Conservation (phyloP, 2,113 vertebrate species). For the Myiagra hebetior region DNA sequence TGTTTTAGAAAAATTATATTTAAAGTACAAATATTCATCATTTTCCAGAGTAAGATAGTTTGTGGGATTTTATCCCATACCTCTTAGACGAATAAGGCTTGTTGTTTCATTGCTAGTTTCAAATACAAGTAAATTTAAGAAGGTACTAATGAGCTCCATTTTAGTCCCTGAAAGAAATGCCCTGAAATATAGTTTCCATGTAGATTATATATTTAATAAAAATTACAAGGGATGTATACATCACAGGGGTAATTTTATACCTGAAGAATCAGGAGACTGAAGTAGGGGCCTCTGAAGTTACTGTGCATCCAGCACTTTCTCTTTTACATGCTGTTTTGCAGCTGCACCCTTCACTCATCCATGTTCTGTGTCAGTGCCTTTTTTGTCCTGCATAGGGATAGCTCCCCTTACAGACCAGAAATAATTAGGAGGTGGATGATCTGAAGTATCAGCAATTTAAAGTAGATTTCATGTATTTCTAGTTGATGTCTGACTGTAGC, state of each 20-base stretch:
- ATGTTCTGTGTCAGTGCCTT: neutral
- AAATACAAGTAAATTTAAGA: neutral
- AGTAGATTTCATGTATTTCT: neutral
- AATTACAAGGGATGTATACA: neutral
- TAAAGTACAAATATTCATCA: neutral
- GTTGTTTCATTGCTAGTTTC: neutral
- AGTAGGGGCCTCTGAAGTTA: neutral
- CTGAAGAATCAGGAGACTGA: neutral
- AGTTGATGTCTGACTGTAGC: neutral
- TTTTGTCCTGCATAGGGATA: neutral
- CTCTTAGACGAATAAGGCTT: neutral
- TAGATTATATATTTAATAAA: neutral
- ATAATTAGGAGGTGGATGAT: neutral
- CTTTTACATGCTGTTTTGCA: neutral
- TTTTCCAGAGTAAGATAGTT: neutral
- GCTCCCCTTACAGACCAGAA: neutral
- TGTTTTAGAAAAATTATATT: neutral
- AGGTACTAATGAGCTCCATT: neutral
- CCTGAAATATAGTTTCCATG: neutral
- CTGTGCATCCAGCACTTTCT: neutral
- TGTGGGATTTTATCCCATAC: accelerated
- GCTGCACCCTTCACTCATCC: neutral
- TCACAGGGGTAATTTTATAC: neutral
- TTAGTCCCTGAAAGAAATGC: neutral
- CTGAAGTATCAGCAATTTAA: neutral